Percentiles rank a stretch among this genome's conserved stretches.
Evolutionary conservation across 1,140 invertebrate species (phyloP).

Genomic region (Grapholita molesta): DNA sequence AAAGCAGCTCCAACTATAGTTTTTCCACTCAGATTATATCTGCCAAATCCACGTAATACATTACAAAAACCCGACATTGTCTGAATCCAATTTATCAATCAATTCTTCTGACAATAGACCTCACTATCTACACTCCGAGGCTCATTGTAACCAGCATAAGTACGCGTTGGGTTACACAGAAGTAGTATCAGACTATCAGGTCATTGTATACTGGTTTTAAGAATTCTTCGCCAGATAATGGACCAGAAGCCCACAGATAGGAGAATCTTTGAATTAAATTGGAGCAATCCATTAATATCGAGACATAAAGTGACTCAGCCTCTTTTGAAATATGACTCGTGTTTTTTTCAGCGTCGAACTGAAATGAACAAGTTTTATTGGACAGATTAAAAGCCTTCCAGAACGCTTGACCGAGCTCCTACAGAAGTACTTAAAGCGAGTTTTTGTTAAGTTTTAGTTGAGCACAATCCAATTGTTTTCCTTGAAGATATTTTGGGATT

Average conservation of each 20-base stretch:
- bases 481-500: no score
- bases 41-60: neutral
- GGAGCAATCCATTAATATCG: slow-evolving; percentile 22
- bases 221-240: neutral
- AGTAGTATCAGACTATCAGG: neutral
- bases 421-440: no score
- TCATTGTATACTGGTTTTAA: no score
- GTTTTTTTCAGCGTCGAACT: slow-evolving; percentile 41
- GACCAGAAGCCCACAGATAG: neutral
- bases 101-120: neutral
- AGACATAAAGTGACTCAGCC: slow-evolving; percentile 22
- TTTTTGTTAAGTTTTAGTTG: no score
- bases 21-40: no score
- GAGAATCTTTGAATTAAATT: neutral
- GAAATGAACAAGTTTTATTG: slow-evolving; percentile 38
- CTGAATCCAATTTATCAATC: neutral
- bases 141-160: neutral
- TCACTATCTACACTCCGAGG: neutral
- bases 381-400: slow-evolving; percentile 49
- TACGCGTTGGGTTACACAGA: neutral
- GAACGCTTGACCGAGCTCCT: slow-evolving; percentile 20
- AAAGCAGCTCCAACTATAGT: no score
- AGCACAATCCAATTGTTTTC: no score
- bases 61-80: neutral
- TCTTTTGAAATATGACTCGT: slow-evolving; percentile 52